Base-by-base conservation (phyloP, 1,140 invertebrate species). In the Drosophila repleta region DNA sequence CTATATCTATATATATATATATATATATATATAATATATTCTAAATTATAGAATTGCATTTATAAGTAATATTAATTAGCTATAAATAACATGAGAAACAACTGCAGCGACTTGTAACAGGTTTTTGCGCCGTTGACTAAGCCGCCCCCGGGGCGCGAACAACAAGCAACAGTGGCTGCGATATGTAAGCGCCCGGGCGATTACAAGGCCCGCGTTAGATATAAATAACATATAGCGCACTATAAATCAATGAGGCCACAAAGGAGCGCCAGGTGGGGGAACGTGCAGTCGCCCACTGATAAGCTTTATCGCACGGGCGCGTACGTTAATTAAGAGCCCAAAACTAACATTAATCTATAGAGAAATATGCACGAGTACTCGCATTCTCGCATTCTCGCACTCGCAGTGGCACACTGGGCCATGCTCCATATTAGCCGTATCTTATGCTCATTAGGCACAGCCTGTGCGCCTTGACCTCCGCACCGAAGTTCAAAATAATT, bases 1-100 rank as follows among this genome's bases (percentile, higher is more conserved):
- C 24, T 5, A 26, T 26, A 26, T 26, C 6, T 26, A 29, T 35
- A 35, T 35, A 13, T 13, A 35, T 32, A 10, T 10, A 32, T 32
- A 29, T 0, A 7, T 29, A 32, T 32, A 32, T 6, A 35, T 35
- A 35, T 35, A 74, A 35, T 35, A 74, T 87, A 87, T 85, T 82
- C 63, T 75, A 74, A 88, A 87, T 83, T 83, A 88, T 87, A 76
- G 83, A 87, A 87, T 79, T 83, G 83, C 83, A 87, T 87, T 84
- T 88, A 87, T 79, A 87, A 88, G 79, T 88, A 83, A 88, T 88
- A 87, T 87, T 87, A 87, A 87, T 88, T 88, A 87, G 83, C 83
- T 79, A 83, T 88, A 87, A 87, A 87, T 83, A 87, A 88, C 79
- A 88, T 67, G 79, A 82, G 75, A 81, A 81, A 78, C 65, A 64